Evolutionary conservation across 2,888 invertebrate species (phyloP).

Genomic region (Cosmia pyralina): DNA sequence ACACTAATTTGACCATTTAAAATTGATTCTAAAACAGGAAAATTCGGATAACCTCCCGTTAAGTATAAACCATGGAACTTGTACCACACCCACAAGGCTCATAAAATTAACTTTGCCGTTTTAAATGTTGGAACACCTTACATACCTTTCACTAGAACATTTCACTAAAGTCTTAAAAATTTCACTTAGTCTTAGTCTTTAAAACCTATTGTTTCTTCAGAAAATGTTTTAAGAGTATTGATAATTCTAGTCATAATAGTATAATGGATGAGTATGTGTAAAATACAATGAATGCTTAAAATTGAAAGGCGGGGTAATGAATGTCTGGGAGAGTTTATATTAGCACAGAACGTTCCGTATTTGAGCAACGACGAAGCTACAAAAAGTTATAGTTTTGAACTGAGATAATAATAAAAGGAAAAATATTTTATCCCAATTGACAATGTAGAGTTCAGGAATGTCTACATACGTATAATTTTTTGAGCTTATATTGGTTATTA

Average conservation of each 20-base stretch:
- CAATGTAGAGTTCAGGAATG: background rate
- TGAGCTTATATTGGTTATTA: background rate
- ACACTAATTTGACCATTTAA: too few species aligned
- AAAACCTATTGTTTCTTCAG: constrained; percentile 62
- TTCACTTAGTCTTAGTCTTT: too few species aligned
- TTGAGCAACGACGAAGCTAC: background rate
- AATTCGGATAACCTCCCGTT: too few species aligned
- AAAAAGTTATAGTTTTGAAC: constrained; percentile 5
- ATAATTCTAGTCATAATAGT: constrained; percentile 54
- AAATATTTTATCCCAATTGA: constrained; percentile 3
- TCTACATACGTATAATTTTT: background rate
- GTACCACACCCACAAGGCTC: constrained; percentile 28
- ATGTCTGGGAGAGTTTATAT: constrained; percentile 20
- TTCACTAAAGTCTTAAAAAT: constrained; percentile 39
- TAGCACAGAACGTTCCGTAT: constrained; percentile 2
- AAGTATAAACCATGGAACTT: constrained; percentile 31
- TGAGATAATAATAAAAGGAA: background rate
- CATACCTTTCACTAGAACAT: constrained; percentile 25
- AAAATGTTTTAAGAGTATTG: constrained; percentile 51
- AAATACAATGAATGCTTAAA: constrained; percentile 69
- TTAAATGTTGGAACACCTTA: constrained; percentile 38
- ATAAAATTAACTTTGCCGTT: constrained; percentile 48
- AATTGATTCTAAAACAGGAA: too few species aligned
- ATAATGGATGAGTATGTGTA: constrained; percentile 49
- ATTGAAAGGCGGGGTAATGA: constrained; percentile 61